These are phyloP conservation scores for Solenopsis invicta DNA, from an alignment of 1,140 invertebrate genomes.

Conservation along the genomic window DNA sequence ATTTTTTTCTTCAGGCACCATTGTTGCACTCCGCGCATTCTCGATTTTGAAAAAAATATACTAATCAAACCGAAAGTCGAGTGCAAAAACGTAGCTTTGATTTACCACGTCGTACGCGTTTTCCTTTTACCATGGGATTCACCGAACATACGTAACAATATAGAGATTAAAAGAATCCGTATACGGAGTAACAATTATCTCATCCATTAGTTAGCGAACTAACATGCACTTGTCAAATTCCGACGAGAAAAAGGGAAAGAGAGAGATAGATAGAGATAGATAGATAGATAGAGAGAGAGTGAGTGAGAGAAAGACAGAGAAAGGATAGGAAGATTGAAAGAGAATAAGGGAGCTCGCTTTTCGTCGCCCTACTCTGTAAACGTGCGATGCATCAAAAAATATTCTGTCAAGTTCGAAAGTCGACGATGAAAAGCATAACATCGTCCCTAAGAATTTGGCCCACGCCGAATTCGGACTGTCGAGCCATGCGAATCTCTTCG, in stretches of 20 bases:
- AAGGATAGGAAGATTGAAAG: constrained; percentile 37
- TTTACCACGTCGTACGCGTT: not conserved
- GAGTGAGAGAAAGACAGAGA: constrained; percentile 40
- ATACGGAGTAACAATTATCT: constrained; percentile 39
- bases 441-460: constrained; percentile 39
- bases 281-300: constrained; percentile 34
- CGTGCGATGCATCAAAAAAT: constrained; percentile 60
- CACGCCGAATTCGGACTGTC: not conserved
- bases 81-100: constrained; percentile 17
- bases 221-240: constrained; percentile 38
- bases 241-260: constrained; percentile 30
- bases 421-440: constrained; percentile 48
- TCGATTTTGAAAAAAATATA: constrained; percentile 8
- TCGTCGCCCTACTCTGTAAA: constrained; percentile 50
- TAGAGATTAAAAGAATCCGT: constrained; percentile 45
- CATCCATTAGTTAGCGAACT: constrained; percentile 41
- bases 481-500: not conserved
- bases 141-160: constrained; percentile 7
- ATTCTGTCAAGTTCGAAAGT: constrained; percentile 47
- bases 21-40: not conserved
- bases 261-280: constrained; percentile 16
- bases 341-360: constrained; percentile 52
- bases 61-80: not conserved
- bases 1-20: constrained; percentile 6
- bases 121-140: not conserved